phyloP scores from a whole-genome alignment of 2,113 vertebrate genomes.

The Hemichromis elongatus region DNA sequence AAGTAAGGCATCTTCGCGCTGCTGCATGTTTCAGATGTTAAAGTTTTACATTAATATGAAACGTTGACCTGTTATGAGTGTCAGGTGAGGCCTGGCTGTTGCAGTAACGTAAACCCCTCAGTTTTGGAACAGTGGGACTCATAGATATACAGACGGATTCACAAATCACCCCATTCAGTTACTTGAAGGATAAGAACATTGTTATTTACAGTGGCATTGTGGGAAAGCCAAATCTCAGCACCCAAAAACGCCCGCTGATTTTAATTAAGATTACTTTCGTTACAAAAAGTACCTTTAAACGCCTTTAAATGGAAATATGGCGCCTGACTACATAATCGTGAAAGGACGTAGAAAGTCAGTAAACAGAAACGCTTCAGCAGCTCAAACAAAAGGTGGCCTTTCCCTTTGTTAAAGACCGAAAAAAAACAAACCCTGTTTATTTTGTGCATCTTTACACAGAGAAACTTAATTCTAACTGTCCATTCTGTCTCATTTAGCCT shows the following conservation, averaged over 20 bases:
- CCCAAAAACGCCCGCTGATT: no score
- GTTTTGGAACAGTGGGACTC: not conserved
- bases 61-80: not conserved
- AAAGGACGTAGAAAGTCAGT: not conserved
- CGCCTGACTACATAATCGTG: rapidly evolving
- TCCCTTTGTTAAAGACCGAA: not conserved
- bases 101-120: not conserved
- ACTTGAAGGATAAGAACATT: not conserved
- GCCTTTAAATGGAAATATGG: not conserved
- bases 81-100: not conserved
- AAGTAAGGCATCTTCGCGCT: not conserved
- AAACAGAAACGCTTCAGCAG: not conserved
- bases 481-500: conserved; percentile 18
- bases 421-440: not conserved
- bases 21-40: not conserved
- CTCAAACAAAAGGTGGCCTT: not conserved
- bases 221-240: not conserved
- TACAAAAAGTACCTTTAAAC: rapidly evolving
- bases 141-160: rapidly evolving
- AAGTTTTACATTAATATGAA: not conserved
- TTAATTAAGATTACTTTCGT: no score
- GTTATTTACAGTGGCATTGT: not conserved
- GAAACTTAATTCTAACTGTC: conserved; percentile 33
- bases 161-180: not conserved
- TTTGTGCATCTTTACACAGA: not conserved